A percentile compares a stretch with the other conserved stretches of the same genome.
Evolutionary conservation across 2,888 invertebrate species (phyloP).

Genomic region (Caenorhabditis virilis): DNA sequence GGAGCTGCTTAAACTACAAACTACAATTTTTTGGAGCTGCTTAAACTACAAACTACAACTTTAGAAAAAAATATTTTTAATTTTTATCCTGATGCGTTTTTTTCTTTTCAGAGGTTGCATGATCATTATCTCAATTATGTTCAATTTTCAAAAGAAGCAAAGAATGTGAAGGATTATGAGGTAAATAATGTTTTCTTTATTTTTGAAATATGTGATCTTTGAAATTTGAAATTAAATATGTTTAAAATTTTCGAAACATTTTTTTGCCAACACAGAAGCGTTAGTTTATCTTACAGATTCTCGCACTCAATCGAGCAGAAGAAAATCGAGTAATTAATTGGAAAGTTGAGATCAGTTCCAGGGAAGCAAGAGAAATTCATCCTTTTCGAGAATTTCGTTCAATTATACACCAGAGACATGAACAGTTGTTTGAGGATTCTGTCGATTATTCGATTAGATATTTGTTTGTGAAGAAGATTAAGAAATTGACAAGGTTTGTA

Average conservation of each 20-base stretch:
- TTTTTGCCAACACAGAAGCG: too few relatives aligned
- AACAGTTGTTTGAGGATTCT: slow-evolving; percentile 13
- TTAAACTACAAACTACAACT: too few relatives aligned
- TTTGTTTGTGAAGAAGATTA: slow-evolving; percentile 68
- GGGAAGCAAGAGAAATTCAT: slow-evolving; percentile 56
- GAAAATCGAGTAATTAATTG: slow-evolving; percentile 79
- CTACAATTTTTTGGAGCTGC: too few relatives aligned
- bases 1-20: too few relatives aligned
- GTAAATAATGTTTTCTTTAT: too few relatives aligned
- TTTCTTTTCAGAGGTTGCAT: neutral
- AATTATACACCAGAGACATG: slow-evolving; percentile 58
- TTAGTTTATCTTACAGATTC: too few relatives aligned
- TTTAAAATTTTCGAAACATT: too few relatives aligned
- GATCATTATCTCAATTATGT: slow-evolving; percentile 2
- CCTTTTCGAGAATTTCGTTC: slow-evolving; percentile 71
- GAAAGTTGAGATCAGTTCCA: slow-evolving; percentile 62
- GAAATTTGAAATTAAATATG: too few relatives aligned
- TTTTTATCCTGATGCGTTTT: too few relatives aligned
- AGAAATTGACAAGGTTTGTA: slow-evolving; percentile 69
- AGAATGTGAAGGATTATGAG: neutral
- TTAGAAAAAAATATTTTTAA: too few relatives aligned
- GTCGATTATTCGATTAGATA: slow-evolving; percentile 20
- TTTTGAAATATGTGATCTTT: too few relatives aligned
- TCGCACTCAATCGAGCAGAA: slow-evolving; percentile 88
- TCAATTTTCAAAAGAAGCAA: slow-evolving; percentile 5